These are phyloP conservation scores for Turritopsis dohrnii DNA, from an alignment of 30 jellyfish, hydroid and myxozoan genomes.

Conservation along the genomic window DNA sequence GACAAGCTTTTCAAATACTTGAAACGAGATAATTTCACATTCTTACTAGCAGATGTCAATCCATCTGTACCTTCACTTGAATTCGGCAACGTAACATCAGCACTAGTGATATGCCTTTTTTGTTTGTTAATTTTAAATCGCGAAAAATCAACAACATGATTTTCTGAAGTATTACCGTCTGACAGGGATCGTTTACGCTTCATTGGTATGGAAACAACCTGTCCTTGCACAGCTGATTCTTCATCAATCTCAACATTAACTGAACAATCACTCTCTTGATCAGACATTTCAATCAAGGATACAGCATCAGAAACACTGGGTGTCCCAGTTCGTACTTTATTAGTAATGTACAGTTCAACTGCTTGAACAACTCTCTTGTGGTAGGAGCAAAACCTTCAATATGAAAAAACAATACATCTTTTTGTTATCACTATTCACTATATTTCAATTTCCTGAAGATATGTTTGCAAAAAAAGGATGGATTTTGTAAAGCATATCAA, in stretches of 20 bases:
- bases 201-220: not conserved
- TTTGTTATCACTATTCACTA: too few species aligned
- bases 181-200: not conserved
- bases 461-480: too few species aligned
- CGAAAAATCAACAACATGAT: not conserved
- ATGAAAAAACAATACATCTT: not conserved
- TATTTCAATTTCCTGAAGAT: not conserved
- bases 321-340: not conserved
- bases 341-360: not conserved
- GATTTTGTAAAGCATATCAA: too few species aligned
- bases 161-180: slow-evolving; percentile 6
- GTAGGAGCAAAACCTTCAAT: slow-evolving; percentile 1
- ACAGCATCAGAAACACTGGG: slow-evolving; percentile 18
- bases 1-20: slow-evolving; percentile 3
- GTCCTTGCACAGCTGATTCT: not conserved
- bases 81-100: not conserved
- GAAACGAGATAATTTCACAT: not conserved
- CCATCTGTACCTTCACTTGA: not conserved
- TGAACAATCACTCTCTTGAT: not conserved
- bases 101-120: not conserved
- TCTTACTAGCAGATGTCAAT: not conserved
- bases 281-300: not conserved
- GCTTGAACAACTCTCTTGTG: slow-evolving; percentile 12
- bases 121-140: not conserved
- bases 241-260: not conserved